Percentiles rank a stretch among this genome's conserved stretches.
phyloP scores from a whole-genome alignment of 2,797 vertebrate species.

The Poliocrania exsul region DNA sequence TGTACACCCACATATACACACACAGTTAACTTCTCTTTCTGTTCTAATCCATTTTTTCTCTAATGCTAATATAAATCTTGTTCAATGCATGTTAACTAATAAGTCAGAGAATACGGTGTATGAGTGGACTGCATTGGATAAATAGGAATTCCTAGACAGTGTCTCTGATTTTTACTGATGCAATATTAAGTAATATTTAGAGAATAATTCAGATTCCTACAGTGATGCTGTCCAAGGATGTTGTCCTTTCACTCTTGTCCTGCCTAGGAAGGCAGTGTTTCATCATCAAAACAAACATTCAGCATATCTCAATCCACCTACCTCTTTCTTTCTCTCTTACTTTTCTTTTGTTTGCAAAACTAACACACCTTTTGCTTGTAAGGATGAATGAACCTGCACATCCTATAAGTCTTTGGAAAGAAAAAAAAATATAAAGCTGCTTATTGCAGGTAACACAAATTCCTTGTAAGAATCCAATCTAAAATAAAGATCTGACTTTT shows the following conservation, averaged over 20 bases:
- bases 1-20: not conserved
- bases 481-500: not conserved
- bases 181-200: not conserved
- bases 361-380: not conserved
- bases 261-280: not conserved
- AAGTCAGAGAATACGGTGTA: not conserved
- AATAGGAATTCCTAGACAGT: not conserved
- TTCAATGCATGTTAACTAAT: not conserved
- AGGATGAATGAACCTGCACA: not conserved
- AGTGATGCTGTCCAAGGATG: conserved; percentile 8
- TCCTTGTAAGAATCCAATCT: not conserved
- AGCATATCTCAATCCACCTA: not conserved
- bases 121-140: not conserved
- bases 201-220: not conserved
- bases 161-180: not conserved
- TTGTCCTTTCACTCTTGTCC: not conserved
- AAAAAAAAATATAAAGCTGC: not conserved
- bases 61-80: not conserved
- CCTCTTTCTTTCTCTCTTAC: not conserved
- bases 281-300: not conserved
- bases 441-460: not conserved
- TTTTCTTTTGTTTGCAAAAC: not conserved
- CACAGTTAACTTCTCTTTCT: not conserved
- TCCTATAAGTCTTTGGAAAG: not conserved
- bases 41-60: not conserved